A percentile compares a stretch with the other conserved stretches of the same genome.
Conservation (phyloP, 2,888 invertebrate genomes). For the Octonoba sinensis region DNA sequence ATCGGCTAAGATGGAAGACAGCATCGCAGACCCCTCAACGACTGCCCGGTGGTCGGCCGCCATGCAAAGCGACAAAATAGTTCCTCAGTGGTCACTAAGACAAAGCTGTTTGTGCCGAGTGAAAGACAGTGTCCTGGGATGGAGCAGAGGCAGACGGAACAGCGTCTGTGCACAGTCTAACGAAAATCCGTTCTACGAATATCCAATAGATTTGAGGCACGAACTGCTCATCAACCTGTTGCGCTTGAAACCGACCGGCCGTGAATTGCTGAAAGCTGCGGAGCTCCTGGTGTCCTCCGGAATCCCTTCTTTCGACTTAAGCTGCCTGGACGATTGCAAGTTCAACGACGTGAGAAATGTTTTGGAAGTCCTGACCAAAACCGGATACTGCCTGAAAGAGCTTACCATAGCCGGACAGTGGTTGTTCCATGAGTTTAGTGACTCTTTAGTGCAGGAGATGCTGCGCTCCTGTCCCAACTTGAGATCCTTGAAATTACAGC, state of each 20-base stretch:
- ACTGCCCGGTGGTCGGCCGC: conserved; percentile 62
- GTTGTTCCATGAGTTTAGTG: conserved; percentile 48
- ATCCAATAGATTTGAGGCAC: conserved; percentile 64
- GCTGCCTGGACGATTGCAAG: conserved; percentile 63
- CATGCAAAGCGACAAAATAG: conserved; percentile 47
- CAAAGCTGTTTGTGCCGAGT: conserved; percentile 60
- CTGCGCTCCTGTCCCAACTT: conserved; percentile 59
- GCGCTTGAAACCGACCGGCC: conserved; percentile 53
- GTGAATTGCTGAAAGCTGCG: conserved; percentile 59
- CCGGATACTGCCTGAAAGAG: conserved; percentile 53
- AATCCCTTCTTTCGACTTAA: conserved; percentile 62
- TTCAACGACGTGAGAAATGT: conserved; percentile 54
- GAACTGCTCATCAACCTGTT: conserved; percentile 65
- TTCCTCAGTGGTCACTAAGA: conserved; percentile 53
- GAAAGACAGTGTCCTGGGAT: conserved; percentile 50
- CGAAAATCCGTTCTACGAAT: conserved; percentile 61
- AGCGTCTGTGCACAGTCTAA: conserved; percentile 27
- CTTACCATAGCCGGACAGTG: conserved; percentile 64
- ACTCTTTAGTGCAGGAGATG: conserved; percentile 39
- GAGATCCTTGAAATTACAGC: conserved; percentile 64
- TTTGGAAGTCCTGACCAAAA: conserved; percentile 37
- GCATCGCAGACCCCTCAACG: conserved; percentile 51
- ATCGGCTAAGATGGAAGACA: conserved; percentile 37
- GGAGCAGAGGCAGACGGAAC: conserved; percentile 55
- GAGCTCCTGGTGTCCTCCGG: conserved; percentile 63